Base-by-base conservation (phyloP, 1,140 invertebrate genomes). In the Chlorops oryzae region DNA sequence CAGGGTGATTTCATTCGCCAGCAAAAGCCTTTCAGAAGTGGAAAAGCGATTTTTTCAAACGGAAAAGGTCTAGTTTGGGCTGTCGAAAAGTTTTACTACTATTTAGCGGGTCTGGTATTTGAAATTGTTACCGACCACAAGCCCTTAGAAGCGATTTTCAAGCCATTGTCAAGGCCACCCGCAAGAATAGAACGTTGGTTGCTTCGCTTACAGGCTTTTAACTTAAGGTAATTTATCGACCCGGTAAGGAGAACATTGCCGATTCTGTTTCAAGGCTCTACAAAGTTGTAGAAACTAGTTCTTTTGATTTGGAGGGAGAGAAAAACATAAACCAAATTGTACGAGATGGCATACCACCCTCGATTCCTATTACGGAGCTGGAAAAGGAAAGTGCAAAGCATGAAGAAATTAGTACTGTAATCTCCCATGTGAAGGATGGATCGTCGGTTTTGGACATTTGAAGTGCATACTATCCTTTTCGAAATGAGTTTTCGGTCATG, bases 1-100 rank as follows among this genome's bases (percentile, higher is more conserved):
- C 2, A 7, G 47, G 25, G 39, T 51, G 3, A 48, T 48, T 20
- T 38, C 32, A n/a, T 55, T 51, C 45, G 49, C 45, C 12, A 43
- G 28, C 32, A 62, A 65, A 55, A 63, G 59, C 18, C 50, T 73
- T 27, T 58, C 66, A 12, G 49, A 55, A 17, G 54, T 59, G 13
- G 66, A 76, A 58, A 59, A 54, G 50, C 44, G 63, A 23, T 75
- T 73, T 51, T 70, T 55, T 5, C 67, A 74, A 49, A 72, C 61
- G 2, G 69, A 76, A 51, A 60, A 65, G 41, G 70, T 2, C 23
- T 22, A 38, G 59, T 67, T 12, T 71, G 66, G 64, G 53, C 59
- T 27, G 41, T 68, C 3, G 63, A 70, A n/a, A 40, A 59, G 40
- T 68, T 72, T 40, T 56, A 72, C 40, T 49, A 62, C 40, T 73